Evolutionary conservation across 2,888 invertebrate species (phyloP).

Genomic region (Pogonocherus hispidulus): DNA sequence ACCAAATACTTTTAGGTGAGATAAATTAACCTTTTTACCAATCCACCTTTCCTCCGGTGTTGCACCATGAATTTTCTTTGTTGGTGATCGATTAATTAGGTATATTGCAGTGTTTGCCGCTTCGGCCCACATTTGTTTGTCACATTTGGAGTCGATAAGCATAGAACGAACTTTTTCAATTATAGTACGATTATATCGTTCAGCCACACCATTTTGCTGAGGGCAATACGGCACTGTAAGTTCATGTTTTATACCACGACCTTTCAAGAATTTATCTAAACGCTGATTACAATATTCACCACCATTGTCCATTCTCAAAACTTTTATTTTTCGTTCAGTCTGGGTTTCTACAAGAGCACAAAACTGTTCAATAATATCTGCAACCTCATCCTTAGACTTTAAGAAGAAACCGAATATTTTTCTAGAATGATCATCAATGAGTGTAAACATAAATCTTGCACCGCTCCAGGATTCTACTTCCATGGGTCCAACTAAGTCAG

Average conservation of each 20-base stretch:
- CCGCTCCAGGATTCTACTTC: conserved; percentile 39
- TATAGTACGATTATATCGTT: conserved; percentile 8
- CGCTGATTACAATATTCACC: conserved; percentile 32
- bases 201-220: conserved; percentile 39
- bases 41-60: conserved; percentile 43
- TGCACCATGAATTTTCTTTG: conserved; percentile 26
- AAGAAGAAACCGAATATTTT: conserved; percentile 43
- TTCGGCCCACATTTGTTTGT: conserved; percentile 39
- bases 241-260: conserved; percentile 10
- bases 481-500: conserved; percentile 40
- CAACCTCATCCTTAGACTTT: conserved; percentile 37
- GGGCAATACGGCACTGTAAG: conserved; percentile 33
- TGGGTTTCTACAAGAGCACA: conserved; percentile 31
- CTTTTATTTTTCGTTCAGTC: conserved; percentile 33
- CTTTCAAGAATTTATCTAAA: conserved; percentile 20
- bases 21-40: conserved; percentile 33
- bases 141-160: conserved; percentile 12
- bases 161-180: conserved; percentile 9
- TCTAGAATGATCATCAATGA: conserved; percentile 42
- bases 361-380: conserved; percentile 36
- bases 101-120: conserved; percentile 28
- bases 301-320: conserved; percentile 35
- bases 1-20: conserved; percentile 24
- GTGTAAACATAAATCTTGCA: conserved; percentile 30
- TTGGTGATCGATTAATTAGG: conserved; percentile 25